Conservation (phyloP, 1,140 invertebrate species). For the Plectus sambesii region DNA sequence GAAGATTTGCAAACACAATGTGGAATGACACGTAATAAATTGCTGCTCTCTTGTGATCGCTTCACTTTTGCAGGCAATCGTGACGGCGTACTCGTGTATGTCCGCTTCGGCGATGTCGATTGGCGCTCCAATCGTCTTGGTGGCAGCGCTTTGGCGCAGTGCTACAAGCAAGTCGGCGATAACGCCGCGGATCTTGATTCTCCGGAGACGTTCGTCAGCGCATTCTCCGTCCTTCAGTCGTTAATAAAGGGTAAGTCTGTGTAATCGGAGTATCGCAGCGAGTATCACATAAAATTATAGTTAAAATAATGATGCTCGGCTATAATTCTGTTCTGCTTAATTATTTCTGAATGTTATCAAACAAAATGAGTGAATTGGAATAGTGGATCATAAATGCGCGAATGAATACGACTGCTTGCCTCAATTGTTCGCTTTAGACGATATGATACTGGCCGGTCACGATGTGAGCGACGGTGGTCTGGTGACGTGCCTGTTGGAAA, state of each 20-base stretch:
- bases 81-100: constrained; percentile 15
- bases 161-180: constrained; percentile 70
- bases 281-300: too few species aligned
- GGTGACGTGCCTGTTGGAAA: constrained; percentile 76
- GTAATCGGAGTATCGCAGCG: constrained; percentile 50
- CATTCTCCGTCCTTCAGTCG: constrained; percentile 70
- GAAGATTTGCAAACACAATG: not conserved
- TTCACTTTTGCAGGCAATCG: constrained; percentile 9
- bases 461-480: constrained; percentile 92
- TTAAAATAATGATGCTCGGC: too few species aligned
- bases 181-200: constrained; percentile 66
- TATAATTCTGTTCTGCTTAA: too few species aligned
- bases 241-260: too few species aligned
- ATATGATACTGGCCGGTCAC: constrained; percentile 71
- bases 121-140: constrained; percentile 61
- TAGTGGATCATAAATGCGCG: too few species aligned
- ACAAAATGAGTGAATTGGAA: too few species aligned
- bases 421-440: constrained; percentile 50
- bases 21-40: not conserved
- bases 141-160: constrained; percentile 80
- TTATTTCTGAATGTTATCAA: too few species aligned
- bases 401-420: not conserved
- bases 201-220: constrained; percentile 56
- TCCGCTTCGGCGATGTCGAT: constrained; percentile 42
- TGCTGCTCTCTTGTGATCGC: not conserved